A percentile compares a stretch with the other conserved stretches of the same genome.
Conservation (phyloP, 64 coral and sea anemone species). For the Stichodactyla mertensii region DNA sequence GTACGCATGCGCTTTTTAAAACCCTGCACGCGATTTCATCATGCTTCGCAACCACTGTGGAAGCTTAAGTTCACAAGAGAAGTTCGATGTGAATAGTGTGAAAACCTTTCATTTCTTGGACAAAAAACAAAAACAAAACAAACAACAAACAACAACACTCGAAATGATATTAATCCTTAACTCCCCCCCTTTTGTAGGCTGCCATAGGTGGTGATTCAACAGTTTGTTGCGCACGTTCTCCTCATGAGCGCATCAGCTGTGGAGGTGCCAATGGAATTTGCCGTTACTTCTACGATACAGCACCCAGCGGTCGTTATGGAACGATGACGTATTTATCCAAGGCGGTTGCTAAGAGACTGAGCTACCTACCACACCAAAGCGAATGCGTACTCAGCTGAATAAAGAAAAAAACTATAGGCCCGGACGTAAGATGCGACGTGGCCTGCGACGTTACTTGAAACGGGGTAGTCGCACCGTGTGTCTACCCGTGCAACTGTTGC, state of each 20-base stretch:
- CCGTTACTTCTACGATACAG: slow-evolving; percentile 92
- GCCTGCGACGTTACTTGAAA: no score
- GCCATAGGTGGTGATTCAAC: slow-evolving; percentile 84
- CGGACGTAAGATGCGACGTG: no score
- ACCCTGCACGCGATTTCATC: no score
- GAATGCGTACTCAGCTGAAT: slow-evolving; percentile 76
- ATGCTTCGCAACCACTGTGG: no score
- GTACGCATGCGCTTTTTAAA: no score
- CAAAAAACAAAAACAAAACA: no score
- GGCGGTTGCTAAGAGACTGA: slow-evolving; percentile 65
- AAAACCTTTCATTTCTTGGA: no score
- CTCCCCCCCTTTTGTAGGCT: slow-evolving; percentile 29
- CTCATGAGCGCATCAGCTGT: slow-evolving; percentile 63
- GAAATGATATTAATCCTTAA: background rate
- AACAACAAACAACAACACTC: no score
- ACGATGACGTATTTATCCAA: slow-evolving; percentile 97
- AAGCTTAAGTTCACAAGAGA: no score
- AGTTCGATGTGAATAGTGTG: no score
- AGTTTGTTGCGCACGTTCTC: slow-evolving; percentile 73
- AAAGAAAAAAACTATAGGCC: background rate
- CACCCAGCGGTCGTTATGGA: slow-evolving; percentile 91
- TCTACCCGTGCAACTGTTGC: no score
- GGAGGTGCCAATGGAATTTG: slow-evolving; percentile 86
- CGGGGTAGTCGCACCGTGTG: no score
- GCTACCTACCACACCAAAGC: slow-evolving; percentile 57